Base-by-base conservation (phyloP, 2,113 vertebrate species). In the Prietella phreatophila region DNA sequence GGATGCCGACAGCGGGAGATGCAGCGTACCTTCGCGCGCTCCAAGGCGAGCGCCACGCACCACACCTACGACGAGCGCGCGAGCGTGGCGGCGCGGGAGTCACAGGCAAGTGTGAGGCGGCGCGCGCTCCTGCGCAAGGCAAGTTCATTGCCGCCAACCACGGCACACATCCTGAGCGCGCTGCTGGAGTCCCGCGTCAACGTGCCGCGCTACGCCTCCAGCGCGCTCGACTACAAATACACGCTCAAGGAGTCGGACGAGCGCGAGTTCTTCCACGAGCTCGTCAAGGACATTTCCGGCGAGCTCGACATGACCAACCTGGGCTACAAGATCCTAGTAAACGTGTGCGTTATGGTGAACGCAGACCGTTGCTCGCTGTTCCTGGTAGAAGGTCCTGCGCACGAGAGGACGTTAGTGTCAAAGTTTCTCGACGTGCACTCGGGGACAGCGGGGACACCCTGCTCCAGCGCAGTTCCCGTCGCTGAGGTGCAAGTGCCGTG, bases 361-460 rank as follows among this genome's bases (percentile, higher is more conserved):
- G 98, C 98, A 39, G 97, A 98, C 93, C 96, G 98, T 47, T 97
- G 98, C 91, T 99, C 98, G 76, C 93, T 99, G 71, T 99, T 99
- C 90, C 91, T 99, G 47, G 98, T 99, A 91, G 98, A 99, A 90
- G 97, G 97, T 2, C 94, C 96, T 0, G 93, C 95, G 69, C 97
- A 96, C 93, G 99, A 99, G 94, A 97, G 98, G 94, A 98, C 96
- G 42, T 94, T 99, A 6, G 97, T 99, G 89, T 99, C 98, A 88
- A 99, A 99, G 92, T 97, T 99, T 95, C 99, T 99, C 87, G 98
- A 99, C 89, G 97, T 99, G 89, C 98, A 99, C 76, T 97, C 97
- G 5, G 98, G 98, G 13, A 99, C 97, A 86, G 96, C 97, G 0
- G 93, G 99, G 86, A 93, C 99, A 58, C 97, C 98, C 61, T 97